Evolutionary conservation across 2,888 invertebrate species (phyloP).

Genomic region (Alloscopus bannaensis): DNA sequence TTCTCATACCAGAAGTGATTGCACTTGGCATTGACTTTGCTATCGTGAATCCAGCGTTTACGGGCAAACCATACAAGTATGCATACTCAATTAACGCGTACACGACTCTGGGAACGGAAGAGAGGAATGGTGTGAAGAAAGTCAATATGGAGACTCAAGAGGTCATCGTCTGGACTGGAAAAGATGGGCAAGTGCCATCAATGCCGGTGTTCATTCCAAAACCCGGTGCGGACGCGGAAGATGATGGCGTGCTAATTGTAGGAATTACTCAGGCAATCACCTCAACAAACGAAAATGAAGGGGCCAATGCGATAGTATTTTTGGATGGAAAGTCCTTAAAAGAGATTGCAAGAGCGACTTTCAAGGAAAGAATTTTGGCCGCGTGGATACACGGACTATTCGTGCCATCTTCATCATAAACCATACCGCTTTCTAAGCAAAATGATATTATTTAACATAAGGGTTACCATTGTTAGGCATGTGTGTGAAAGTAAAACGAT

Average conservation of each 20-base stretch:
- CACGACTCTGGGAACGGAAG: conserved; percentile 28
- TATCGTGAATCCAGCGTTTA: conserved; percentile 34
- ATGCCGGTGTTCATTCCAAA: conserved; percentile 48
- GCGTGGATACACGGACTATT: conserved; percentile 43
- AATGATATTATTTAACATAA: too few relatives aligned
- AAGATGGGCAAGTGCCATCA: conserved; percentile 39
- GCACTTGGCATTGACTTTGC: conserved; percentile 43
- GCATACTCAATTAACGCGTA: conserved; percentile 39
- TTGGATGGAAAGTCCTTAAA: conserved; percentile 46
- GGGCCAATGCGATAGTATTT: conserved; percentile 39
- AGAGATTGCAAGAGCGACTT: conserved; percentile 40
- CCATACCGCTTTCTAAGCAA: neutral
- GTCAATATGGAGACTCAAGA: conserved; percentile 50
- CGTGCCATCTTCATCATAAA: conserved; percentile 6
- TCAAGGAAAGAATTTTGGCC: conserved; percentile 41
- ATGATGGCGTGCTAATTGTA: conserved; percentile 52
- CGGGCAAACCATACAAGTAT: conserved; percentile 47
- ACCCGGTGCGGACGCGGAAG: conserved; percentile 26
- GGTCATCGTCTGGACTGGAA: conserved; percentile 34
- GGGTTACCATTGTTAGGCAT: neutral
- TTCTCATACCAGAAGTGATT: conserved; percentile 37
- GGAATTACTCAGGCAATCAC: conserved; percentile 40
- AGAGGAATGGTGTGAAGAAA: conserved; percentile 37
- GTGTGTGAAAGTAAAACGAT: too few relatives aligned
- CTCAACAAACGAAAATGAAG: conserved; percentile 17